Evolutionary conservation across 1,140 invertebrate species (phyloP).

Genomic region (Papilio dardanus): DNA sequence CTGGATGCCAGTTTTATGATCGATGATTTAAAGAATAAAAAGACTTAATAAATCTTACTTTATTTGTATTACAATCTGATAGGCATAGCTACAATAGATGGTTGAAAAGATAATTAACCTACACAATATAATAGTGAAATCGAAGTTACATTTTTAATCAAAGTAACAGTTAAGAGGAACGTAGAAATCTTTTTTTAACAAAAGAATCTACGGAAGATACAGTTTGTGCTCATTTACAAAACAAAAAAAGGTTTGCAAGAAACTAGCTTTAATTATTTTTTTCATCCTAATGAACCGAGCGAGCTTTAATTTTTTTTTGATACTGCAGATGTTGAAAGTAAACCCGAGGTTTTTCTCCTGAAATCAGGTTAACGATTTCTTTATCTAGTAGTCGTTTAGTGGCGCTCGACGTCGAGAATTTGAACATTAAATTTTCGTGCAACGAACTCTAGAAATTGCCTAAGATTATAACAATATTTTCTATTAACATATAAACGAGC

Average conservation of each 20-base stretch:
- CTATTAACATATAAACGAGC: constrained; percentile 31
- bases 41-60: too few species aligned
- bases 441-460: constrained; percentile 32
- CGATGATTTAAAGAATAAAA: not conserved
- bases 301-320: constrained; percentile 23
- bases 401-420: constrained; percentile 20
- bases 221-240: not conserved
- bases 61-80: too few species aligned
- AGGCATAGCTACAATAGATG: too few species aligned
- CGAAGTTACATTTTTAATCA: not conserved
- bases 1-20: not conserved
- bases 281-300: constrained; percentile 8
- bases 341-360: constrained; percentile 25
- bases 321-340: constrained; percentile 30
- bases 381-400: constrained; percentile 36
- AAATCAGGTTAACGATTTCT: constrained; percentile 37
- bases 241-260: constrained; percentile 17
- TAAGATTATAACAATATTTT: constrained; percentile 32
- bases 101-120: too few species aligned
- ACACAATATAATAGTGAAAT: not conserved
- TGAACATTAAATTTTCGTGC: constrained; percentile 30
- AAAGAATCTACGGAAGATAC: not conserved
- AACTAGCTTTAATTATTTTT: constrained; percentile 23
- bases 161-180: not conserved
- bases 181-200: not conserved